Percentiles rank a stretch among this genome's conserved stretches.
phyloP scores from a whole-genome alignment of 2,888 invertebrate species.

The Schizotus pectinicornis region DNA sequence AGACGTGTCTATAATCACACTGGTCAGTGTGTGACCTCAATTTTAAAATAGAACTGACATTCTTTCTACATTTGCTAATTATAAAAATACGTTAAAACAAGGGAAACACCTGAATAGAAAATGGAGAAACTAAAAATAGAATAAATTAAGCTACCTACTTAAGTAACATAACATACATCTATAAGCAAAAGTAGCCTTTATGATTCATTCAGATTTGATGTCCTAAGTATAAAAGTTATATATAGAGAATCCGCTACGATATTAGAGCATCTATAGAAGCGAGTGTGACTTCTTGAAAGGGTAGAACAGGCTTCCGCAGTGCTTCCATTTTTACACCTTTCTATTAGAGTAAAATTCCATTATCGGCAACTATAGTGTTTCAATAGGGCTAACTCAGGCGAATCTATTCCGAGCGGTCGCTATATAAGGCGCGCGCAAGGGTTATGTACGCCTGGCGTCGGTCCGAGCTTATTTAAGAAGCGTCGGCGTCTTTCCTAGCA shows the following conservation, averaged over 20 bases:
- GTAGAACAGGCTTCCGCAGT: background rate
- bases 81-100: background rate
- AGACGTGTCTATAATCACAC: background rate
- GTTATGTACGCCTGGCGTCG: slow-evolving; percentile 35
- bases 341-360: background rate
- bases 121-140: background rate
- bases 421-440: slow-evolving; percentile 51
- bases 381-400: slow-evolving; percentile 14
- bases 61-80: background rate
- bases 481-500: slow-evolving; percentile 36
- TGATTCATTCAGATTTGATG: too few species aligned
- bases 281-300: background rate
- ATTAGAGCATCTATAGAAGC: background rate
- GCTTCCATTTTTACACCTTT: background rate
- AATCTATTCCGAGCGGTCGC: slow-evolving; percentile 50
- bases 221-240: background rate
- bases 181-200: background rate
- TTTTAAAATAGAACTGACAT: slow-evolving; percentile 5
- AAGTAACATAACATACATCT: background rate
- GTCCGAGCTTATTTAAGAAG: slow-evolving; percentile 53
- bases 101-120: background rate
- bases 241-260: background rate
- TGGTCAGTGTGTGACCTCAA: slow-evolving; percentile 7
- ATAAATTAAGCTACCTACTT: background rate
- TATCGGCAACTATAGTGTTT: slow-evolving; percentile 19